These are phyloP conservation scores for Himalopsyche anomala DNA, from an alignment of 2,888 invertebrate genomes.

Conservation along the genomic window DNA sequence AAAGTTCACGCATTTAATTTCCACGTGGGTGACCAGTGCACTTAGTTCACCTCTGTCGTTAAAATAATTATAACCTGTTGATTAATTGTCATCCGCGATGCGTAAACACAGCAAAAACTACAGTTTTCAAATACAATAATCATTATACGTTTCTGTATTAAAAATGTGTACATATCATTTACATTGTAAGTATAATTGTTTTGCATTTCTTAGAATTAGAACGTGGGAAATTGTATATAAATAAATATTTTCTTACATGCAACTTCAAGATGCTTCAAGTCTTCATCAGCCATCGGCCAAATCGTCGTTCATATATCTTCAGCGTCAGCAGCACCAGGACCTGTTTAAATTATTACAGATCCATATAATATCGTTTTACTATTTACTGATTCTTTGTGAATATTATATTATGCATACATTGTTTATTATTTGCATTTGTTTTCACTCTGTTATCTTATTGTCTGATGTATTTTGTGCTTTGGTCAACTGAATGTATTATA, in stretches of 20 bases:
- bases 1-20: no score
- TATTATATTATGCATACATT: no score
- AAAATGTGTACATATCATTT: neutral
- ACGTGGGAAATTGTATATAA: slow-evolving; percentile 9
- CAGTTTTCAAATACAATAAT: slow-evolving; percentile 13
- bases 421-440: no score
- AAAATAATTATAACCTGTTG: neutral
- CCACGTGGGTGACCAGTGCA: no score
- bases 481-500: no score
- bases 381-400: no score
- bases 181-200: neutral
- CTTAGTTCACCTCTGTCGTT: no score
- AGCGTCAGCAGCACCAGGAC: neutral
- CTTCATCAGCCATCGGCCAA: neutral
- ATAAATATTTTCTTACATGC: neutral
- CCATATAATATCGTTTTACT: neutral
- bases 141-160: neutral
- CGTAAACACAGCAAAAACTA: neutral
- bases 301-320: neutral
- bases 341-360: neutral
- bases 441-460: no score
- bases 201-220: neutral
- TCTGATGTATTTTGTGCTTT: no score
- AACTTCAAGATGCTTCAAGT: neutral
- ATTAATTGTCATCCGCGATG: neutral